Evolutionary conservation across 2,113 vertebrate species (phyloP).

Genomic region (Leuciscus idus): DNA sequence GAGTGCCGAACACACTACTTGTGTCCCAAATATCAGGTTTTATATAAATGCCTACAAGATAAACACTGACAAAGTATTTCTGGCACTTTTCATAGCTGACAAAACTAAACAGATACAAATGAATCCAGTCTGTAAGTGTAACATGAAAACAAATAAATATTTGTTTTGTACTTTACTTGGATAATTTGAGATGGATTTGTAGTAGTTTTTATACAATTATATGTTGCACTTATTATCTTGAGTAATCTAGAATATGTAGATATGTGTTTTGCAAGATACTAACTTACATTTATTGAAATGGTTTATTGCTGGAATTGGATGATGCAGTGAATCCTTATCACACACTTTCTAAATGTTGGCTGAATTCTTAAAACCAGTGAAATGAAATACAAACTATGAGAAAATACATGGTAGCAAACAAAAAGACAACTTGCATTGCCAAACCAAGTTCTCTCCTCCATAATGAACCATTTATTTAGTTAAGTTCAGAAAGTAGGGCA

Average conservation of each 20-base stretch:
- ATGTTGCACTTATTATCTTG: not conserved
- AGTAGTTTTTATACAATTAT: not conserved
- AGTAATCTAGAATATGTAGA: not conserved
- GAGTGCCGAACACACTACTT: not conserved
- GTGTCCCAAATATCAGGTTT: no score
- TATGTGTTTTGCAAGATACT: not conserved
- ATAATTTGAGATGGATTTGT: not conserved
- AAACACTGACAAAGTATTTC: not conserved
- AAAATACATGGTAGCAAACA: not conserved
- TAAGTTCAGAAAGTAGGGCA: slow-evolving; percentile 40
- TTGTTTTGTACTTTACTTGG: no score
- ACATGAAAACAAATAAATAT: no score
- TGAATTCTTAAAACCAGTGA: not conserved
- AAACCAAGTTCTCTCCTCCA: not conserved
- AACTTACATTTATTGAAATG: not conserved
- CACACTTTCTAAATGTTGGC: not conserved
- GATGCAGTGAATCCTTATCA: not conserved
- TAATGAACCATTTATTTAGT: slow-evolving; percentile 28
- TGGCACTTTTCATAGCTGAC: not conserved
- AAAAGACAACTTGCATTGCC: not conserved
- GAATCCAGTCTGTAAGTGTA: not conserved
- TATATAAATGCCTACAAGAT: not conserved
- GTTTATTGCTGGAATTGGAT: not conserved
- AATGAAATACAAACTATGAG: slow-evolving; percentile 1
- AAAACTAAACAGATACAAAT: not conserved